Evolutionary conservation across 2,113 vertebrate genomes (phyloP), one percentile per base, ranked within the genome.

Genomic region (Pogona vitticeps): DNA sequence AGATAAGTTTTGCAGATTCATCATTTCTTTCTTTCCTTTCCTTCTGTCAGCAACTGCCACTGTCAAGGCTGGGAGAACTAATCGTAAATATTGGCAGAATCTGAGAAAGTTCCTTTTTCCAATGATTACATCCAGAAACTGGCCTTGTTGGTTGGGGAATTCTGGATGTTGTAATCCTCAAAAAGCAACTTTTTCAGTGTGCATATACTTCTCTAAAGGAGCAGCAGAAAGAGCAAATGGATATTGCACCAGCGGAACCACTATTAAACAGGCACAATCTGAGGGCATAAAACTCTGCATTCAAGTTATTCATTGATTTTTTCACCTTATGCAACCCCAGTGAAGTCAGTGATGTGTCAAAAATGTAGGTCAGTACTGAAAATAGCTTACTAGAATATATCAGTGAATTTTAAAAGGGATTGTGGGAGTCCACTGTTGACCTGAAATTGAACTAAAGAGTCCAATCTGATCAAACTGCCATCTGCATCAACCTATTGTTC

Each of bases 301-400:
- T 92, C 73, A 90, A 89, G 87, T 83, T 91, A 42, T 86, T 92
- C 75, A 70, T 73, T 40, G 56, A 15, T 92, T 90, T 92, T 90
- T 86, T 91, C 36, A 86, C 40, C 61, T 70, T 0, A 1, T 15
- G 17, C 20, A 81, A 84, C 56, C 67, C 63, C 46, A 86, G 38
- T 81, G 65, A 89, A 89, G 52, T 81, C 85, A 92, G 86, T 83
- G 65, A 88, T 90, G 88, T 80, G 88, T 83, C 13, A 61, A 31
- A 36, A 67, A 84, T 67, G 72, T 78, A 71, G 91, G 86, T 58
- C 0, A 0, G 58, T 72, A 87, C 26, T 72, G 87, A 65, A 85
- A 82, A 70, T 10, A 83, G 82, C 40, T 78, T 0, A 63, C 0
- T 42, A 68, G 42, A 88, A 71, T 28, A 79, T 1, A 46, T 72